Evolutionary conservation across 2,797 vertebrate species (phyloP).

Genomic region (Luscinia megarhynchos): DNA sequence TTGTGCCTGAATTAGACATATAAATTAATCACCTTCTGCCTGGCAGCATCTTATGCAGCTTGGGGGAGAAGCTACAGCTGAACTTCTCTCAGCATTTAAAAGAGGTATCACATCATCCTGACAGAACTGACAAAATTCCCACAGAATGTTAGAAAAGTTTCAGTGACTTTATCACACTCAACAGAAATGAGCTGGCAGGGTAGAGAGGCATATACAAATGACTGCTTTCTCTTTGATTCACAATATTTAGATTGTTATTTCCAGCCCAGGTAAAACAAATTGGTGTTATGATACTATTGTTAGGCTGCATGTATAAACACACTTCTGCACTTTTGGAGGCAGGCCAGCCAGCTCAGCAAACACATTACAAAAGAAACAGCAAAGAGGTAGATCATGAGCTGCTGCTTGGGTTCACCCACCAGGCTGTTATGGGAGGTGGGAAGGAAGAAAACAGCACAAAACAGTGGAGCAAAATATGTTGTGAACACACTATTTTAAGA

Average conservation of each 20-base stretch:
- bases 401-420: slow-evolving; percentile 20
- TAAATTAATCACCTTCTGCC: background rate
- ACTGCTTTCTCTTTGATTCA: slow-evolving; percentile 52
- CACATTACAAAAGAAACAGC: slow-evolving; percentile 61
- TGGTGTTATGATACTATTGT: slow-evolving; percentile 71
- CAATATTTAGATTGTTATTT: slow-evolving; percentile 64
- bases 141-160: background rate
- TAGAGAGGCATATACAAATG: background rate
- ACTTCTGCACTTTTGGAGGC: slow-evolving; percentile 64
- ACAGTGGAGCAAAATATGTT: slow-evolving; percentile 48
- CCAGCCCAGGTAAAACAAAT: slow-evolving; percentile 71
- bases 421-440: background rate
- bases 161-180: background rate
- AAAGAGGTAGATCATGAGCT: slow-evolving; percentile 39
- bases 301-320: slow-evolving; percentile 67
- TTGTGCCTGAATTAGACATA: background rate
- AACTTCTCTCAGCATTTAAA: background rate
- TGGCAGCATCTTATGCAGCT: background rate
- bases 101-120: fast-evolving
- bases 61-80: background rate
- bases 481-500: background rate
- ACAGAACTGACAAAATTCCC: background rate
- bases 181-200: background rate
- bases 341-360: slow-evolving; percentile 71
- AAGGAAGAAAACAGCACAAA: slow-evolving; percentile 28